Percentiles rank a stretch among this genome's conserved stretches.
Conservation (phyloP, 1,140 invertebrate genomes). For the Acromyrmex echinatior region DNA sequence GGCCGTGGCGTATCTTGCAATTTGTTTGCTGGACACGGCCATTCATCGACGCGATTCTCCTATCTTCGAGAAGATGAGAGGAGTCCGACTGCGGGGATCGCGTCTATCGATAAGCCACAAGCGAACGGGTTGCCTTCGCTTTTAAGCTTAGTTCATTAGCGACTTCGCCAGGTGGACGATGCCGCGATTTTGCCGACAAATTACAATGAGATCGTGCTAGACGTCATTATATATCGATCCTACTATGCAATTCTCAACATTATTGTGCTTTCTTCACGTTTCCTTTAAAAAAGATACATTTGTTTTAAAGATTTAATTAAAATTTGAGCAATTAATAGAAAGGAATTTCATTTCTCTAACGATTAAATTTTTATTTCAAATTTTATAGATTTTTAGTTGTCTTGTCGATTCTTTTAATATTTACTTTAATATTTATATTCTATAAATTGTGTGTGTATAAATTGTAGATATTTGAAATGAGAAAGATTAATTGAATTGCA, state of each 20-base stretch:
- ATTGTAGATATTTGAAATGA: neutral
- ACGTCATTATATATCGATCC: slow-evolving; percentile 35
- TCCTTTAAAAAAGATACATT: neutral
- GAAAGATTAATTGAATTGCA: neutral
- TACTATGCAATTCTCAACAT: neutral
- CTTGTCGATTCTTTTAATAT: neutral
- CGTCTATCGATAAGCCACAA: slow-evolving; percentile 79
- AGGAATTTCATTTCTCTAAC: neutral
- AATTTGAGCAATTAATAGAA: neutral
- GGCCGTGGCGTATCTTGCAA: slow-evolving; percentile 83
- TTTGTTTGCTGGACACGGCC: slow-evolving; percentile 86
- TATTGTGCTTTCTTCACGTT: neutral
- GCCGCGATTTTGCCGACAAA: slow-evolving; percentile 77
- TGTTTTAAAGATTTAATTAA: neutral
- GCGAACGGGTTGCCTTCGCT: slow-evolving; percentile 79
- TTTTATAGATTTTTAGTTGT: neutral
- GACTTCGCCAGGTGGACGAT: slow-evolving; percentile 75
- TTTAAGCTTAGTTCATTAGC: slow-evolving; percentile 82
- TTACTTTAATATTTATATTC: neutral
- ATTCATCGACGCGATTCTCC: slow-evolving; percentile 85
- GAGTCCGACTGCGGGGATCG: slow-evolving; percentile 78
- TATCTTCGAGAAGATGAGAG: slow-evolving; percentile 85
- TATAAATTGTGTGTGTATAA: neutral
- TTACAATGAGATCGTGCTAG: slow-evolving; percentile 76
- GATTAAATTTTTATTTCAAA: neutral